phyloP scores from a whole-genome alignment of 2,888 invertebrate genomes.

The Harpalus rubripes region DNA sequence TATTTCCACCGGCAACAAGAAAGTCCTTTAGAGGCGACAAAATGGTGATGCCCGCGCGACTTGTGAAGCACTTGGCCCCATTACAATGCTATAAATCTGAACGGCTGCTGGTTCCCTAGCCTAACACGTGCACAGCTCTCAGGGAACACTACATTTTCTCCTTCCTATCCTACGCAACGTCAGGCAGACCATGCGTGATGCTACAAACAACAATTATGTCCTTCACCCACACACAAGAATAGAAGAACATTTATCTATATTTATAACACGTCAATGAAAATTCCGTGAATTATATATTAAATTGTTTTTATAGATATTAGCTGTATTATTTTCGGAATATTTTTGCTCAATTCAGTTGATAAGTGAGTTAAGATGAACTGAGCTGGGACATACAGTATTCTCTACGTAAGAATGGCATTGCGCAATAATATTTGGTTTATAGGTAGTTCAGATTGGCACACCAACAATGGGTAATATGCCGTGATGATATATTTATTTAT shows the following conservation, averaged over 20 bases:
- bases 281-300: neutral
- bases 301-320: too few relatives aligned
- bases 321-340: too few relatives aligned
- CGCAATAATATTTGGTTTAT: too few relatives aligned
- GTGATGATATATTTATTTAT: too few relatives aligned
- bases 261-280: neutral
- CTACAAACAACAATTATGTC: neutral
- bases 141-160: neutral
- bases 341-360: too few relatives aligned
- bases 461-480: too few relatives aligned
- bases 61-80: constrained; percentile 83
- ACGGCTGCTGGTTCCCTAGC: constrained; percentile 70
- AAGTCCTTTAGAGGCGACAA: constrained; percentile 78
- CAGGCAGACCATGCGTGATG: neutral
- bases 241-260: neutral
- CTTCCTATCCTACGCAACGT: neutral
- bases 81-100: constrained; percentile 82
- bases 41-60: constrained; percentile 82
- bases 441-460: too few relatives aligned
- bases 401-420: too few relatives aligned
- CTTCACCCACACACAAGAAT: neutral
- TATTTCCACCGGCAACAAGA: constrained; percentile 77
- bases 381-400: too few relatives aligned
- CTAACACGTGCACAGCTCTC: neutral
- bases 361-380: too few relatives aligned